phyloP scores from a whole-genome alignment of 2,888 invertebrate species.

The Oxyscelio sp. region DNA sequence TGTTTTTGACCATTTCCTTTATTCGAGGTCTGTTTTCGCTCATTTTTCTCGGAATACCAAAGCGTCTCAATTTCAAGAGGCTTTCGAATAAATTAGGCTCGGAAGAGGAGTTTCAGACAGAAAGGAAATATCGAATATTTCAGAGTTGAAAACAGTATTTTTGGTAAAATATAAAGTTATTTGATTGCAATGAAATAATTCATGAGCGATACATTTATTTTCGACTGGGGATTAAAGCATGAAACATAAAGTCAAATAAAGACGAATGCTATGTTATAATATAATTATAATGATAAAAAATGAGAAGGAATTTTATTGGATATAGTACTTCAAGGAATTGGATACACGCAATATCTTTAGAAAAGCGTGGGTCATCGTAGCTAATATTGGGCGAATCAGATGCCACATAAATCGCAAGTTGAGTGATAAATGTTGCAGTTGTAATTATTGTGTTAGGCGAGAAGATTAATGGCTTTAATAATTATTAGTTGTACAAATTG shows the following conservation, averaged over 20 bases:
- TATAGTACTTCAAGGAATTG: constrained; percentile 11
- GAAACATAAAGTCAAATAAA: too few relatives aligned
- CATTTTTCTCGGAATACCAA: constrained; percentile 55
- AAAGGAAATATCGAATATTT: constrained; percentile 18
- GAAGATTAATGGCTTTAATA: too few relatives aligned
- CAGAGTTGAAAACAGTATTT: too few relatives aligned
- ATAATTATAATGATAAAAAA: neutral
- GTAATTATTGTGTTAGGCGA: too few relatives aligned
- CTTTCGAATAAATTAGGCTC: constrained; percentile 55
- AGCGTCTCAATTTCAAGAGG: constrained; percentile 50
- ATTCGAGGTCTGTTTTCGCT: constrained; percentile 32
- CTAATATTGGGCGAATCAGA: constrained; percentile 18
- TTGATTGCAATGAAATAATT: too few relatives aligned
- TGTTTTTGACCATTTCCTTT: constrained; percentile 2
- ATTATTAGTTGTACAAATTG: neutral
- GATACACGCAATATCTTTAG: neutral
- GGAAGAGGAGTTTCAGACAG: constrained; percentile 13
- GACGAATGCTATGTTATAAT: too few relatives aligned
- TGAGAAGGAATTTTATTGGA: constrained; percentile 12
- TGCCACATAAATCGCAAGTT: neutral
- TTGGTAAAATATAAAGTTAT: too few relatives aligned
- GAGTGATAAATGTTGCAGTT: too few relatives aligned
- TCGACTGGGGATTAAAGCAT: too few relatives aligned
- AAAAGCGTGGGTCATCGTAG: constrained; percentile 19
- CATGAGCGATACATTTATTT: too few relatives aligned